Base-by-base conservation (phyloP, 2,797 vertebrate species). In the Pachyuromys duprasi region DNA sequence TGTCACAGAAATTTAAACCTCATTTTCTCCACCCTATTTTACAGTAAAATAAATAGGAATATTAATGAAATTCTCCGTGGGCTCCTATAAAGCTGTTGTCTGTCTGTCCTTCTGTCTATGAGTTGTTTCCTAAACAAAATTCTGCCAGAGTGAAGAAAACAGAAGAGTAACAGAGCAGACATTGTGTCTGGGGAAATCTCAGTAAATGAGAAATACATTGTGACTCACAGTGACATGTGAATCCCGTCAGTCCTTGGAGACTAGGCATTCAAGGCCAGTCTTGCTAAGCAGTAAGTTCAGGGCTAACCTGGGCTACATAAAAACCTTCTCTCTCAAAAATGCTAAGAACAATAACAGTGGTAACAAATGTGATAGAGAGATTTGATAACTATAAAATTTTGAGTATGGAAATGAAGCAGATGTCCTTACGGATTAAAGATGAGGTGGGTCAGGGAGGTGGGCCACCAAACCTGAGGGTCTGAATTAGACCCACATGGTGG, bases 131-230 rank as follows among this genome's bases (percentile, higher is more conserved):
- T 69, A 91, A 67, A 36, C 65, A 76, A 65, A 78, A 22, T 65
- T 53, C n/a, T 93, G 83, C 31, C 84, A 95, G 89, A 65, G 15
- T 90, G 24, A 24, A 92, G 86, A 83, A 62, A 90, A 81, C 31
- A 76, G 17, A 90, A 17, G 8, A 57, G 28, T 57, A 89, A 90
- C 92, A 74, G 28, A 80, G 42, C 75, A 80, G 78, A 72, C 22
- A 57, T 90, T 53, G 18, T 74, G 24, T 67, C 28, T 60, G 33
- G 5, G 57, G 17, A 94, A 75, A 12, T 90, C 9, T 86, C 72
- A 62, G n/a, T 69, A 82, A 78, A 12, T 82, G 88, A 36, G 39
- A 84, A 84, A 63, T 76, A 39, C 1, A 78, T 42, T 8, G 2
- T 36, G 17, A 53, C n/a, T 3, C 9, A 14, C 22, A 36, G 53